phyloP scores from a whole-genome alignment of 1,140 invertebrate genomes.

The Heterodera schachtii region DNA sequence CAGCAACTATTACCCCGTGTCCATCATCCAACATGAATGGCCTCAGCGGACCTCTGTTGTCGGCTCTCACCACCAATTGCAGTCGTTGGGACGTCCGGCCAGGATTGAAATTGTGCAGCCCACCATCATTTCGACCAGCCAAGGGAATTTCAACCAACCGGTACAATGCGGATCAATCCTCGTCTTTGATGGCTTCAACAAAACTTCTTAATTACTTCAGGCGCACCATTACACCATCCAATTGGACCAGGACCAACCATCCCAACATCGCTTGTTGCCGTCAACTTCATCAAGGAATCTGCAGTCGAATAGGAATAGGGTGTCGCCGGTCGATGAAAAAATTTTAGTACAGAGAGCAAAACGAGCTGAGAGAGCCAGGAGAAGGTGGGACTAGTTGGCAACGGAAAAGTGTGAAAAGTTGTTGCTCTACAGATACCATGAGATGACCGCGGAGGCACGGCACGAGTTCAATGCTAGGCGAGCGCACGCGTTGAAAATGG shows the following conservation, averaged over 20 bases:
- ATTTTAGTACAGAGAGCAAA: conserved; percentile 28
- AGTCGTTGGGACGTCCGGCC: conserved; percentile 2
- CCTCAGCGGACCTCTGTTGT: conserved; percentile 11
- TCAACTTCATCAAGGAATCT: neutral
- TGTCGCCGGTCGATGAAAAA: conserved; percentile 21
- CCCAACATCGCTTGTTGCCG: conserved; percentile 6
- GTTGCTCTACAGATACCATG: conserved; percentile 32
- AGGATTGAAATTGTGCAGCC: conserved; percentile 30
- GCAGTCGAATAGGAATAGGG: neutral
- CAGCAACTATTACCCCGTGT: conserved; percentile 28
- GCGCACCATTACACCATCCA: conserved; percentile 27
- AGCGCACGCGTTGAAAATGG: conserved; percentile 35
- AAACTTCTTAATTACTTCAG: conserved; percentile 6
- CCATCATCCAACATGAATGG: conserved; percentile 27
- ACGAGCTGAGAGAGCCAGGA: conserved; percentile 32
- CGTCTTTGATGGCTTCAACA: neutral
- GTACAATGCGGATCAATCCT: neutral
- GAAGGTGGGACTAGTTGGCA: neutral
- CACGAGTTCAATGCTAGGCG: conserved; percentile 39
- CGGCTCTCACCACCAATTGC: conserved; percentile 18
- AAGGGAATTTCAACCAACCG: conserved; percentile 21
- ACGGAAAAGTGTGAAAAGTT: conserved; percentile 1
- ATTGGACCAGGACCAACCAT: conserved; percentile 9
- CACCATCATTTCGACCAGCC: conserved; percentile 22
- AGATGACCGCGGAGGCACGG: conserved; percentile 35